Evolutionary conservation across 2,113 vertebrate species (phyloP).

Genomic region (Bubo scandiacus): DNA sequence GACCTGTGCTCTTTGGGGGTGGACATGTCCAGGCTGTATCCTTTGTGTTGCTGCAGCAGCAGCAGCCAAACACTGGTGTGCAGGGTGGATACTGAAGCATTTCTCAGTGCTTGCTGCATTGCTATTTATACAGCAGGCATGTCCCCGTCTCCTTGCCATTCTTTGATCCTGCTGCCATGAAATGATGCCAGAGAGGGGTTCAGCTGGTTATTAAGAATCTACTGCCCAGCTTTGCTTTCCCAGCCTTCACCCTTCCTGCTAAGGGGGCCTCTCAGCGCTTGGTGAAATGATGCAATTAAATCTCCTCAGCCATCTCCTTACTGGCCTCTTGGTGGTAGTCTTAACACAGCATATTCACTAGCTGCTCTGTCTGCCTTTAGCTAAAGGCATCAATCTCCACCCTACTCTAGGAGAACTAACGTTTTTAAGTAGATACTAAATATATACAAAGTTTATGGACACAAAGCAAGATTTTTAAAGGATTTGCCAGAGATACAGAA

Average conservation of each 20-base stretch:
- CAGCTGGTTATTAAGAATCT: not conserved
- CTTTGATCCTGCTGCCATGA: not conserved
- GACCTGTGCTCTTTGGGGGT: not conserved
- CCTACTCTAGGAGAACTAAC: not conserved
- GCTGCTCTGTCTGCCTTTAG: not conserved
- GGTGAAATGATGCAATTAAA: not conserved
- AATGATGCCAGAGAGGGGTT: not conserved
- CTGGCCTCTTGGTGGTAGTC: slow-evolving; percentile 67
- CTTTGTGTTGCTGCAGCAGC: not conserved
- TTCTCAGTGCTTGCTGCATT: not conserved
- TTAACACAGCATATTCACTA: slow-evolving; percentile 43
- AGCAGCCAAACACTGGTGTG: not conserved
- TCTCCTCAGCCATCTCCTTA: not conserved
- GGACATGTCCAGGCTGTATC: not conserved
- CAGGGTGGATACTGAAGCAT: not conserved
- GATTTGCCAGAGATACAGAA: not conserved
- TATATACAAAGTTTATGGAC: slow-evolving; percentile 56
- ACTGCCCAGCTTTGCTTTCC: not conserved
- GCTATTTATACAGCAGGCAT: not conserved
- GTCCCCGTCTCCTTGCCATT: not conserved
- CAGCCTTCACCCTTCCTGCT: not conserved
- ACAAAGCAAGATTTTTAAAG: slow-evolving; percentile 28
- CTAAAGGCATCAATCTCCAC: slow-evolving; percentile 1
- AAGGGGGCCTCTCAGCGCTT: not conserved
- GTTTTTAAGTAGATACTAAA: slow-evolving; percentile 60